These are phyloP conservation scores for Ptychoptera albimana DNA, from an alignment of 2,888 invertebrate genomes.

Conservation along the genomic window DNA sequence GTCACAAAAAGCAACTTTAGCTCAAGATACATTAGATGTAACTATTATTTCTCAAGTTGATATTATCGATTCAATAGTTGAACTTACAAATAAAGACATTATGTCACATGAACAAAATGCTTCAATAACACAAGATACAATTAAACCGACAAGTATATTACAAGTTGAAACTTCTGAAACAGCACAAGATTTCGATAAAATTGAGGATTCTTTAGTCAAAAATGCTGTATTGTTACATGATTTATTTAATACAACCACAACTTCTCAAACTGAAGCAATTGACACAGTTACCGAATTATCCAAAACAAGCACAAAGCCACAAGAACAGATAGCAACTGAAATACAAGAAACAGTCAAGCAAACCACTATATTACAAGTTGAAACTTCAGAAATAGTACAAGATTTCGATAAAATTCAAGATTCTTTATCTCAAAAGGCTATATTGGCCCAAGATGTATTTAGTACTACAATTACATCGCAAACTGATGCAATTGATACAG, in stretches of 20 bases:
- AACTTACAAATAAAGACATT: too few relatives aligned
- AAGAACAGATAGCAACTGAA: constrained; percentile 12
- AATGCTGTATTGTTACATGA: constrained; percentile 10
- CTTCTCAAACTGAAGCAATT: constrained; percentile 18
- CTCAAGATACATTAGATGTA: too few relatives aligned
- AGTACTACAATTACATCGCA: too few relatives aligned
- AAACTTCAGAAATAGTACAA: too few relatives aligned
- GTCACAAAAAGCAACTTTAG: too few relatives aligned
- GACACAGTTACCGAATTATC: constrained; percentile 14
- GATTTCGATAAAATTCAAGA: too few relatives aligned
- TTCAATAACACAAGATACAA: not conserved
- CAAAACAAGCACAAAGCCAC: constrained; percentile 12
- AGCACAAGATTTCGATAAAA: constrained; percentile 7
- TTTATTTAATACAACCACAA: constrained; percentile 14
- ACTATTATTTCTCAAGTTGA: too few relatives aligned
- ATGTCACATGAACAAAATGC: not conserved
- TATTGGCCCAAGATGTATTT: too few relatives aligned
- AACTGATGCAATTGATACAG: too few relatives aligned
- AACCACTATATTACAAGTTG: too few relatives aligned
- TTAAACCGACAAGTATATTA: not conserved
- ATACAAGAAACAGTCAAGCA: constrained; percentile 8
- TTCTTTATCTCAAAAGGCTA: too few relatives aligned
- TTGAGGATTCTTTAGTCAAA: constrained; percentile 6
- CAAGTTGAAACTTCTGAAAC: not conserved
- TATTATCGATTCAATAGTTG: too few relatives aligned